Conservation (phyloP, 2,888 invertebrate species). For the Pantelozetes paolii region DNA sequence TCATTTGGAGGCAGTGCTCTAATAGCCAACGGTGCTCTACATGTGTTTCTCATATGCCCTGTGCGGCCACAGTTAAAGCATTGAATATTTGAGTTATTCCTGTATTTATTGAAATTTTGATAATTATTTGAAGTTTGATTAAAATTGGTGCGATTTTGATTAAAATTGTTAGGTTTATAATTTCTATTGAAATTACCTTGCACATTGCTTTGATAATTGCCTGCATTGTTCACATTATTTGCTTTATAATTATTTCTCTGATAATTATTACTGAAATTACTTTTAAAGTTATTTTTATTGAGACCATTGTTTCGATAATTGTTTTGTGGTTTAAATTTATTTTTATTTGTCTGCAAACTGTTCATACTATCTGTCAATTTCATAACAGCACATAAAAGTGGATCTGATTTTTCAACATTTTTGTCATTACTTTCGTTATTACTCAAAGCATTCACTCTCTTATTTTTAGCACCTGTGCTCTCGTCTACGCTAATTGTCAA, state of each 20-base stretch:
- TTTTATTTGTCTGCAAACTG: not conserved
- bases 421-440: not conserved
- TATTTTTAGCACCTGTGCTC: not conserved
- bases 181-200: too few relatives aligned
- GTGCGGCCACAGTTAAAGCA: not conserved
- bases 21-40: not conserved
- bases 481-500: not conserved
- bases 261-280: not conserved
- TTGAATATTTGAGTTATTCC: not conserved
- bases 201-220: too few relatives aligned
- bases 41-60: not conserved
- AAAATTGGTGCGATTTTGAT: too few relatives aligned
- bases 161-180: too few relatives aligned
- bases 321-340: not conserved
- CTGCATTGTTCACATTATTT: too few relatives aligned
- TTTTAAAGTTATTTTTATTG: not conserved
- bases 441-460: not conserved
- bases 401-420: not conserved
- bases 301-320: not conserved
- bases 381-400: not conserved
- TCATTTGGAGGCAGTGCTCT: too few relatives aligned
- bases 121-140: not conserved
- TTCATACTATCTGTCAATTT: not conserved
- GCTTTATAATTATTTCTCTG: not conserved
- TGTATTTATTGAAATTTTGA: not conserved